These are phyloP conservation scores for Hermaeophaga mercurialis DNA, from an alignment of 2,888 invertebrate species.

Conservation along the genomic window DNA sequence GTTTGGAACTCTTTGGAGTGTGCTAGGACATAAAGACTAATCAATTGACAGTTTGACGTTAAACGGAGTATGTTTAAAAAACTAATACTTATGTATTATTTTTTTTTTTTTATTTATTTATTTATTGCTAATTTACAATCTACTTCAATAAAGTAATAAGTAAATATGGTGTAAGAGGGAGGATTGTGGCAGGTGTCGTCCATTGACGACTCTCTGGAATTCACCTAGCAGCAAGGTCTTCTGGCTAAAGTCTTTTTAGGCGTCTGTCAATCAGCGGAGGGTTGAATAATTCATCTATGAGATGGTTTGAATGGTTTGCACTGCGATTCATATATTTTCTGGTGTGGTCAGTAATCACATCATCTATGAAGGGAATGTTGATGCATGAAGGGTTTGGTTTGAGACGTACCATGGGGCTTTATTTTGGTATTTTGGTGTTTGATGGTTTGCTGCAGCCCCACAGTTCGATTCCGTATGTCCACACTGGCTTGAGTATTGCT, in stretches of 20 bases:
- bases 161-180: not conserved
- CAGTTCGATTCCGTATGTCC: slow-evolving; percentile 2
- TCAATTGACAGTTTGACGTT: too few species aligned
- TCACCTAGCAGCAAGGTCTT: not conserved
- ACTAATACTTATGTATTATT: too few species aligned
- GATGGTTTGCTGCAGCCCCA: slow-evolving; percentile 2
- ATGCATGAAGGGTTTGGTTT: not conserved
- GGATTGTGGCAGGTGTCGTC: not conserved
- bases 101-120: slow-evolving; percentile 7
- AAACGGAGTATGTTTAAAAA: too few species aligned
- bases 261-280: slow-evolving; percentile 3
- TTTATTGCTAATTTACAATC: not conserved
- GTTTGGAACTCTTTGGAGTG: too few species aligned
- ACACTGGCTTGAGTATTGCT: not conserved
- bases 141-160: not conserved
- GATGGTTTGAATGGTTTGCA: slow-evolving; percentile 3
- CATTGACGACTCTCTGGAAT: not conserved
- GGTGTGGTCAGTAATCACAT: slow-evolving; percentile 1
- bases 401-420: slow-evolving; percentile 5
- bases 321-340: slow-evolving; percentile 1
- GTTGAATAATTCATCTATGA: not conserved
- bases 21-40: too few species aligned
- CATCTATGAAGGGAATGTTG: slow-evolving; percentile 1
- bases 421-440: not conserved
- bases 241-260: not conserved